Evolutionary conservation across 2,113 vertebrate species (phyloP).

Genomic region (Hippocampus barbouri): DNA sequence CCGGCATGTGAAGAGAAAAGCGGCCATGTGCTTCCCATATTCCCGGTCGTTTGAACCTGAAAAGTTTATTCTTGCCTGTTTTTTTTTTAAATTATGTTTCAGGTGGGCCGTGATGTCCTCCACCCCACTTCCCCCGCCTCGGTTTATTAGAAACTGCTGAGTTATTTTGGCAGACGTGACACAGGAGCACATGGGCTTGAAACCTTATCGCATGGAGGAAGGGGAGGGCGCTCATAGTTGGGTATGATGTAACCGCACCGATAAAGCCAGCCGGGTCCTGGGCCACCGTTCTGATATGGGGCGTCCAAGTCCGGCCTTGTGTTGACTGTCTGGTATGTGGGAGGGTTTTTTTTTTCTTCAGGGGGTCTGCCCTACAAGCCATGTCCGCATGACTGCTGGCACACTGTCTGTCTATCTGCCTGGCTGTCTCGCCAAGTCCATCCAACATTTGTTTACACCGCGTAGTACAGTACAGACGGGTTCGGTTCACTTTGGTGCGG

Average conservation of each 20-base stretch:
- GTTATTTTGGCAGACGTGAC: conserved; percentile 71
- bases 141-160: conserved; percentile 65
- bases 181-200: conserved; percentile 66
- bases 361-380: conserved; percentile 53
- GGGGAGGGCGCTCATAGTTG: conserved; percentile 45
- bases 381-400: conserved; percentile 64
- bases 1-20: neutral
- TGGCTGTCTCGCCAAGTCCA: conserved; percentile 39
- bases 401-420: conserved; percentile 52
- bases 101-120: neutral
- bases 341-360: conserved; percentile 29
- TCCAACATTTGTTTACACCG: neutral
- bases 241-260: conserved; percentile 69
- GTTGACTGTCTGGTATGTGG: conserved; percentile 56
- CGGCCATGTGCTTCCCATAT: neutral
- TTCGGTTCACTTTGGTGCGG: neutral
- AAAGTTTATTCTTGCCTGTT: conserved; percentile 7
- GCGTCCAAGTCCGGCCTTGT: conserved; percentile 22
- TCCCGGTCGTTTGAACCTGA: conserved; percentile 7
- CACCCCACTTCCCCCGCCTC: neutral
- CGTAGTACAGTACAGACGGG: neutral
- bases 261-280: conserved; percentile 55
- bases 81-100: conserved; percentile 18
- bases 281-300: neutral
- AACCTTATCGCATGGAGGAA: conserved; percentile 64